phyloP scores from a whole-genome alignment of 2,888 invertebrate species.

The Epinotia bilunana region DNA sequence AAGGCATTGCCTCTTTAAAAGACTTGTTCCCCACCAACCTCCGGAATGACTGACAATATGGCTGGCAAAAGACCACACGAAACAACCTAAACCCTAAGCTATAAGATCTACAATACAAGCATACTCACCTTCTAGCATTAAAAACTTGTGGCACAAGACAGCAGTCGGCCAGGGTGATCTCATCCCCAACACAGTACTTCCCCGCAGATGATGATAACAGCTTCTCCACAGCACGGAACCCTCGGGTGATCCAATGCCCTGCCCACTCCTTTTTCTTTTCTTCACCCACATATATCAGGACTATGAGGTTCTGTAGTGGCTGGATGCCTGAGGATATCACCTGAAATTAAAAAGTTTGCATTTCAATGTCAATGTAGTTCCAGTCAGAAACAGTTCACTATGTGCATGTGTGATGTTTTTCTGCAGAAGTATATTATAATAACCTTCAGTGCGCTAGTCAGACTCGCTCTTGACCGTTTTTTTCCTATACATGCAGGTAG shows the following conservation, averaged over 20 bases:
- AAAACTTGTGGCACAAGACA: conserved; percentile 98
- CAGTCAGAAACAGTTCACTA: too few relatives aligned
- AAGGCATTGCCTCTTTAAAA: too few relatives aligned
- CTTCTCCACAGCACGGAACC: conserved; percentile 95
- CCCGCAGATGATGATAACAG: conserved; percentile 92
- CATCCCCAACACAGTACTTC: conserved; percentile 97
- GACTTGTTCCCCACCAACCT: too few relatives aligned
- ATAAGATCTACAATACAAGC: too few relatives aligned
- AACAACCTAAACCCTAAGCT: too few relatives aligned
- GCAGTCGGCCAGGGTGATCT: conserved; percentile 96
- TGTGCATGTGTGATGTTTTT: too few relatives aligned
- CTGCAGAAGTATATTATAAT: too few relatives aligned
- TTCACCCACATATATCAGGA: conserved; percentile 94
- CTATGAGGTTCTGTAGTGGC: conserved; percentile 96
- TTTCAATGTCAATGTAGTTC: not conserved
- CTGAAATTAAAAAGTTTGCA: conserved; percentile 56
- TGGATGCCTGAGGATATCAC: conserved; percentile 97
- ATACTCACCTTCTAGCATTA: conserved; percentile 92
- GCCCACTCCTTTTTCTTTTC: conserved; percentile 97
- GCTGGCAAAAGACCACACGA: too few relatives aligned
- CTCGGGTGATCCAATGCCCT: conserved; percentile 95
- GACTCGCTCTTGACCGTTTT: too few relatives aligned
- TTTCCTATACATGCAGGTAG: too few relatives aligned
- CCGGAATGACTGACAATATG: too few relatives aligned
- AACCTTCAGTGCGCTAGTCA: too few relatives aligned